Evolutionary conservation across 2,113 vertebrate species (phyloP).

Genomic region (Eretmochelys imbricata): DNA sequence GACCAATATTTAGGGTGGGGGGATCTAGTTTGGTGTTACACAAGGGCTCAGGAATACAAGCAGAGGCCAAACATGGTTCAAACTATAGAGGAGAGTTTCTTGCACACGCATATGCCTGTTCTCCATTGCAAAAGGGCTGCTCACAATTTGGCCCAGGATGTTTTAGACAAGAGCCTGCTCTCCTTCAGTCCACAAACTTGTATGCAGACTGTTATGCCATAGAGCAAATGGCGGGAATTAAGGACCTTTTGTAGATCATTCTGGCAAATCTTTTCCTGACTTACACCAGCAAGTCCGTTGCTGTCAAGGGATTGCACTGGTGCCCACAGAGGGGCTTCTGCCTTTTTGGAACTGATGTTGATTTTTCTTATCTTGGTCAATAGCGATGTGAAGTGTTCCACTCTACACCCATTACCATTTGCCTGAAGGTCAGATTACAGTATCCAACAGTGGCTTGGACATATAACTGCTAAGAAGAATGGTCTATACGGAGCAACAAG

Average conservation of each 20-base stretch:
- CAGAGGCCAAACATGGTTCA: accelerated
- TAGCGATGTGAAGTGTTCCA: background rate
- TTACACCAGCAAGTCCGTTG: background rate
- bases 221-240: background rate
- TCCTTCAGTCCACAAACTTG: background rate
- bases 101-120: background rate
- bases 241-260: background rate
- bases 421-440: background rate
- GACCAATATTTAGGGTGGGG: accelerated
- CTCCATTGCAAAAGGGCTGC: background rate
- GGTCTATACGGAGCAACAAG: slow-evolving; percentile 58
- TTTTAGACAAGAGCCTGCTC: background rate
- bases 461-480: slow-evolving; percentile 45
- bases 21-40: background rate
- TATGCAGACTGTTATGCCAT: background rate
- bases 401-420: background rate
- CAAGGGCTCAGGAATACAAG: background rate
- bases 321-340: background rate
- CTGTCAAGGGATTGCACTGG: background rate
- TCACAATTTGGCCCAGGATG: background rate
- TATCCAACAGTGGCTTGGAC: slow-evolving; percentile 15
- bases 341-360: background rate
- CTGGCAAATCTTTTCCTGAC: background rate
- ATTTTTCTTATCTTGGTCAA: background rate
- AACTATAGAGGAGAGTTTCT: background rate